Percentiles rank a stretch among this genome's conserved stretches.
phyloP scores from a whole-genome alignment of 2,797 vertebrate species.

The Scleropages formosus region DNA sequence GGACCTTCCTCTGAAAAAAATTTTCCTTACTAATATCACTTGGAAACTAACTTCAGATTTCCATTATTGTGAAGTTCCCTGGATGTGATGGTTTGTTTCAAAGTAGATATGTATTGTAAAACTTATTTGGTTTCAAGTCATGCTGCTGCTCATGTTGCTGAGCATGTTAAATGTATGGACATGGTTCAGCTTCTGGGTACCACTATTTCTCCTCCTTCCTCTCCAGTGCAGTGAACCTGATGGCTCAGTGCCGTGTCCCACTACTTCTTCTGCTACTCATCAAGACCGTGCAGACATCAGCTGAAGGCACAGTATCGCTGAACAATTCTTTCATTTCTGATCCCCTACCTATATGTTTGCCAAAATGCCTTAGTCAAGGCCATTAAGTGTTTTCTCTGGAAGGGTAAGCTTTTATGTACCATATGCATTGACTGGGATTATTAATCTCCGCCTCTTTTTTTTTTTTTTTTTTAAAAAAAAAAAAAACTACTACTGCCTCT shows the following conservation, averaged over 20 bases:
- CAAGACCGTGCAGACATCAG: slow-evolving; percentile 55
- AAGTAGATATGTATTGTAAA: not conserved
- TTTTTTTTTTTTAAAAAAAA: too few species aligned
- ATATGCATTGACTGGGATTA: too few species aligned
- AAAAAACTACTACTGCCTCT: too few species aligned
- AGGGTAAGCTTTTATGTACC: too few species aligned
- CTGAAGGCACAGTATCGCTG: slow-evolving; percentile 59
- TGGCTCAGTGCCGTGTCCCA: slow-evolving; percentile 64
- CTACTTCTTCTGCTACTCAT: slow-evolving; percentile 66
- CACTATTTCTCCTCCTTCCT: slow-evolving; percentile 30
- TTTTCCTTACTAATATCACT: slow-evolving; percentile 4
- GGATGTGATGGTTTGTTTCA: not conserved
- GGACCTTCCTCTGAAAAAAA: not conserved
- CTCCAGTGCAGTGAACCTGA: slow-evolving; percentile 68
- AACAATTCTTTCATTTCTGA: not conserved
- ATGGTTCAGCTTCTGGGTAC: slow-evolving; percentile 36
- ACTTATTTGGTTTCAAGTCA: too few species aligned
- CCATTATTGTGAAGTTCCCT: slow-evolving; percentile 7
- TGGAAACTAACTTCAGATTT: not conserved
- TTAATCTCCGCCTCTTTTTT: too few species aligned
- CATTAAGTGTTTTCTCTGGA: not conserved
- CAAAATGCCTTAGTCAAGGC: not conserved
- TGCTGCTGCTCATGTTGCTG: too few species aligned
- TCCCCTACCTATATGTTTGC: not conserved
- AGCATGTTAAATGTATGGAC: not conserved